phyloP scores from a whole-genome alignment of 2,888 invertebrate genomes.

The Latrodectus elegans region DNA sequence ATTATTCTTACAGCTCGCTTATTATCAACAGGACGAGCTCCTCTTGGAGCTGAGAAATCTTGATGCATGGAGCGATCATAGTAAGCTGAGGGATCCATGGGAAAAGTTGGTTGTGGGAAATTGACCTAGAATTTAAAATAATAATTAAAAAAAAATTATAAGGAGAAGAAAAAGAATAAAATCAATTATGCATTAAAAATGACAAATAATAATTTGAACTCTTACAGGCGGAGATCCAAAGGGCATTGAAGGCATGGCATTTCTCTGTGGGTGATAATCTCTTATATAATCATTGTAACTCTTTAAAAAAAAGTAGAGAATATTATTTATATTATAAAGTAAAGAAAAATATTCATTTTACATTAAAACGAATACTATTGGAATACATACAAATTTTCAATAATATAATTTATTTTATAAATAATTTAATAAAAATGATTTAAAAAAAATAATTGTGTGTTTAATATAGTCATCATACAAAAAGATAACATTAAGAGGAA shows the following conservation, averaged over 20 bases:
- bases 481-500: no score
- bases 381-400: no score
- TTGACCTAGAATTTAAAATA: constrained; percentile 37
- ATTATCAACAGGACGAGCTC: constrained; percentile 75
- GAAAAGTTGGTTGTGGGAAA: constrained; percentile 52
- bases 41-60: constrained; percentile 82
- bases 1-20: constrained; percentile 74
- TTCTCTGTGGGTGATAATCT: constrained; percentile 73
- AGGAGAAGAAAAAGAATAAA: constrained; percentile 27
- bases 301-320: constrained; percentile 70
- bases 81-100: constrained; percentile 80
- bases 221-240: constrained; percentile 82
- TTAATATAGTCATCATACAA: no score
- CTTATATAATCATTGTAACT: constrained; percentile 85
- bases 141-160: constrained; percentile 1
- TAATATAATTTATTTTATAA: no score
- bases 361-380: no score
- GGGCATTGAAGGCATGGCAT: constrained; percentile 82
- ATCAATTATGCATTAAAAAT: not conserved
- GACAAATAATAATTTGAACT: constrained; percentile 12
- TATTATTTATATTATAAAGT: not conserved
- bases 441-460: no score
- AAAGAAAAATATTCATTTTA: not conserved
- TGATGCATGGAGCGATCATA: constrained; percentile 84
- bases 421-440: no score